Percentiles rank a stretch among this genome's conserved stretches.
Evolutionary conservation across 2,113 vertebrate species (phyloP).

Genomic region (Lophotis ruficrista): DNA sequence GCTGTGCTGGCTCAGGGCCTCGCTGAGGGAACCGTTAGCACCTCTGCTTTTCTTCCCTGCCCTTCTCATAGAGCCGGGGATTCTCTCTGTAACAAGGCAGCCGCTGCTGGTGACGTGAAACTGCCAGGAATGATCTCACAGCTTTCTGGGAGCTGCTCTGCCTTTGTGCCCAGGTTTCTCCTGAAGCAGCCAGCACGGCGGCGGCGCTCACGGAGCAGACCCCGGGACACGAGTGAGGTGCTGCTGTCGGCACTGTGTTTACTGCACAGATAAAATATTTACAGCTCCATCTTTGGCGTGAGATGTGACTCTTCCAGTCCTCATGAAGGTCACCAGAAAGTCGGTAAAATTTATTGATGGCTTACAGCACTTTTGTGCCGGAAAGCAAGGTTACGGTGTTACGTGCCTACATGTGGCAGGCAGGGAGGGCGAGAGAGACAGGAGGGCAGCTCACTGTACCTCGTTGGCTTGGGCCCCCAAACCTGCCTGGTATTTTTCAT

Average conservation of each 20-base stretch:
- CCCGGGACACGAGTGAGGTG: neutral
- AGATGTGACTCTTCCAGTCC: slow-evolving; percentile 60
- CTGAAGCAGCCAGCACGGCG: neutral
- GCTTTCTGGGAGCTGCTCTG: neutral
- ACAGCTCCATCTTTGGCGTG: slow-evolving; percentile 64
- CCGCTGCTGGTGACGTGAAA: neutral
- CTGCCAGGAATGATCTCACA: neutral
- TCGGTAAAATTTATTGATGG: slow-evolving; percentile 70
- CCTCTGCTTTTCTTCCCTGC: neutral
- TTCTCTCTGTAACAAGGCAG: slow-evolving; percentile 24
- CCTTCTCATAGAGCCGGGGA: neutral
- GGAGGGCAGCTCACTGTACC: neutral
- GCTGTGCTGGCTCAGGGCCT: neutral
- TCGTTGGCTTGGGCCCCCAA: neutral
- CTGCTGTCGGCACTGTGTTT: slow-evolving; percentile 60
- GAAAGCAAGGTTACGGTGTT: slow-evolving; percentile 25
- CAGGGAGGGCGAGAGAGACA: neutral
- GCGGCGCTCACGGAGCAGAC: neutral
- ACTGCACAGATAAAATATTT: slow-evolving; percentile 76
- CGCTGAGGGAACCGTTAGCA: neutral
- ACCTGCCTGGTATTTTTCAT: slow-evolving; percentile 22
- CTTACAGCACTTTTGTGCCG: slow-evolving; percentile 20
- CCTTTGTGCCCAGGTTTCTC: slow-evolving; percentile 34
- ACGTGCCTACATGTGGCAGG: neutral
- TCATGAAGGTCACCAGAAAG: slow-evolving; percentile 70